Evolutionary conservation across 2,888 invertebrate genomes (phyloP).

Genomic region (Fissipunctia ypsillon): DNA sequence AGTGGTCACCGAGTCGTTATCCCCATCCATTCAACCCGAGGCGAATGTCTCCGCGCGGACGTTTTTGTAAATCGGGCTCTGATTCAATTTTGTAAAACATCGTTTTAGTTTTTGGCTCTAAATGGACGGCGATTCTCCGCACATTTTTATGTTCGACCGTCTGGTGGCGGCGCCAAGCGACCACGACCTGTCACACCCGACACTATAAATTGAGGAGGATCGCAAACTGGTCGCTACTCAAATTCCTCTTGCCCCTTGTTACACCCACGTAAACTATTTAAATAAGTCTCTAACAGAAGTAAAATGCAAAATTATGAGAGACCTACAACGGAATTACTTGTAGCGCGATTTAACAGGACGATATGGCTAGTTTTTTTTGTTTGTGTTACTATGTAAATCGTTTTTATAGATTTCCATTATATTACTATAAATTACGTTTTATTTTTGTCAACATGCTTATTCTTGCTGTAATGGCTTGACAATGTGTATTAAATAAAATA

Average conservation of each 20-base stretch:
- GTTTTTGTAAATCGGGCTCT: conserved; percentile 70
- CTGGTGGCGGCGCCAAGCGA: conserved; percentile 66
- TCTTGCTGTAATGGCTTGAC: conserved; percentile 9
- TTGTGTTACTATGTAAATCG: conserved; percentile 6
- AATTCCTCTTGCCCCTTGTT: conserved; percentile 59
- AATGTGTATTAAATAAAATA: conserved; percentile 6
- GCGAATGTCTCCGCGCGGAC: conserved; percentile 70
- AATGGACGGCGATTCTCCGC: conserved; percentile 61
- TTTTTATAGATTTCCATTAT: conserved; percentile 34
- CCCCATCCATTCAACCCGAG: conserved; percentile 77
- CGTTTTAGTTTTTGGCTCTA: conserved; percentile 71
- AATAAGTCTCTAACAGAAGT: conserved; percentile 55
- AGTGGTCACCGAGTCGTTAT: conserved; percentile 74
- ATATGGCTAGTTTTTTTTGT: conserved; percentile 23
- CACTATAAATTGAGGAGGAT: conserved; percentile 57
- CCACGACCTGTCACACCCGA: conserved; percentile 46
- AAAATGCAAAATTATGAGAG: conserved; percentile 47
- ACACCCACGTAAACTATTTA: conserved; percentile 61
- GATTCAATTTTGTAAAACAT: conserved; percentile 71
- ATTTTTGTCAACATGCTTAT: conserved; percentile 30
- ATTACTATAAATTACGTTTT: conserved; percentile 9
- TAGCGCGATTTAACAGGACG: conserved; percentile 22
- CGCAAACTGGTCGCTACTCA: conserved; percentile 53
- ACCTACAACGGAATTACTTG: conserved; percentile 19
- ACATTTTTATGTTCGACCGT: conserved; percentile 56